These are phyloP conservation scores for Liodrosophila aerea DNA, from an alignment of 2,888 invertebrate species.

Conservation along the genomic window DNA sequence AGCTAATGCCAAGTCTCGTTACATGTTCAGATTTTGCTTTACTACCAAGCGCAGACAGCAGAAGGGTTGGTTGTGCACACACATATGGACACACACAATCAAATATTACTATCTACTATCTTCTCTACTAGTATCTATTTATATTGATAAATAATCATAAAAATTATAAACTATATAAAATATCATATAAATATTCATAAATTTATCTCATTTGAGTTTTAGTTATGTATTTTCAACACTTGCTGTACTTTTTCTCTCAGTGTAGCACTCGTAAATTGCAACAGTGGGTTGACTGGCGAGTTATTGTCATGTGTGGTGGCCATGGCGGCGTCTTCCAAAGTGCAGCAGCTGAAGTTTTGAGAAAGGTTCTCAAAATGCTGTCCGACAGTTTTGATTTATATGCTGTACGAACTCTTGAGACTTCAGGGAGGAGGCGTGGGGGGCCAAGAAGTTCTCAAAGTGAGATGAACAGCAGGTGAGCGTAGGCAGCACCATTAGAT, in stretches of 20 bases:
- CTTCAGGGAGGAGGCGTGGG: not conserved
- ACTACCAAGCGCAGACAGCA: conserved; percentile 64
- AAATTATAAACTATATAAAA: conserved; percentile 10
- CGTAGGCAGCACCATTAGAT: conserved; percentile 35
- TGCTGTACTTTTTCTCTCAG: not conserved
- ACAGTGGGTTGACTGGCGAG: conserved; percentile 56
- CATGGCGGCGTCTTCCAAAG: conserved; percentile 18
- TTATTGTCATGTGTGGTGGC: conserved; percentile 43
- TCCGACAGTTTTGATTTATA: conserved; percentile 62
- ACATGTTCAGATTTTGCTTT: conserved; percentile 62
- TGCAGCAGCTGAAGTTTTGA: conserved; percentile 55
- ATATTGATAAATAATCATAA: no score
- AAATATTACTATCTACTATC: conserved; percentile 50
- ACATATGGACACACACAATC: conserved; percentile 27
- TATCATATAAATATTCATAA: no score
- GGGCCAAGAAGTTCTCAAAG: conserved; percentile 9
- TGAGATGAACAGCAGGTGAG: conserved; percentile 33
- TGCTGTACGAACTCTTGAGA: conserved; percentile 25
- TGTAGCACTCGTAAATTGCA: conserved; percentile 7
- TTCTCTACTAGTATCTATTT: conserved; percentile 39
- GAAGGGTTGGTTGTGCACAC: conserved; percentile 69
- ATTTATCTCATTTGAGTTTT: no score
- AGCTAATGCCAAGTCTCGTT: conserved; percentile 46
- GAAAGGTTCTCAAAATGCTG: conserved; percentile 55
- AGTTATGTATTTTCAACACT: no score